These are phyloP conservation scores for Deroptyus accipitrinus DNA, from an alignment of 2,113 vertebrate species.

Conservation along the genomic window DNA sequence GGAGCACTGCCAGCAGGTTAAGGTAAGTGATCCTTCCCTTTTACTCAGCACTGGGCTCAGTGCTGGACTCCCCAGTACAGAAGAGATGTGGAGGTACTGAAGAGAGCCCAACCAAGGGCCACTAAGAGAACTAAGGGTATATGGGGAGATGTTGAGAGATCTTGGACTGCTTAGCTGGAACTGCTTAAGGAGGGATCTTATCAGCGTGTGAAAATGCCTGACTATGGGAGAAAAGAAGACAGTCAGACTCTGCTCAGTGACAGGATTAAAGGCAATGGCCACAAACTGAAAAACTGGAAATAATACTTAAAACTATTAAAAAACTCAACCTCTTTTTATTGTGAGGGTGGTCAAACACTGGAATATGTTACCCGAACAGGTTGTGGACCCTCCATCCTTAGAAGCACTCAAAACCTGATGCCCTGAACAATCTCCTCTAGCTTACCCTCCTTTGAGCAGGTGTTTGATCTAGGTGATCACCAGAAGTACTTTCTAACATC, in stretches of 20 bases:
- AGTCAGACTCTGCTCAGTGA: not conserved
- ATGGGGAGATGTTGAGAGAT: not conserved
- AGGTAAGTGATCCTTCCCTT: not conserved
- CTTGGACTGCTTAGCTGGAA: not conserved
- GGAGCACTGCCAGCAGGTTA: not conserved
- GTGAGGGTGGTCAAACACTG: not conserved
- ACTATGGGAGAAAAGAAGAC: not conserved
- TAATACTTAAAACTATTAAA: not conserved
- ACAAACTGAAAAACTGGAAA: not conserved
- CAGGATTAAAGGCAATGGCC: not conserved
- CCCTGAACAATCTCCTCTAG: not conserved
- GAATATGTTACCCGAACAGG: not conserved
- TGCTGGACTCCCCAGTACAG: not conserved
- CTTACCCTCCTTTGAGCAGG: not conserved
- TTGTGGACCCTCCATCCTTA: not conserved
- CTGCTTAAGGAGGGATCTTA: not conserved
- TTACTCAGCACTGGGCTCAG: not conserved
- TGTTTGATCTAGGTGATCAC: not conserved
- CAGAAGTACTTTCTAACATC: not conserved
- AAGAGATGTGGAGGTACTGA: not conserved
- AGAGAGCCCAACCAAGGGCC: not conserved
- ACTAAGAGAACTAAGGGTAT: not conserved
- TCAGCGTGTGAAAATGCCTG: not conserved
- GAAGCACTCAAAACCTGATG: not conserved
- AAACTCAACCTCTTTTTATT: not conserved